Base-by-base conservation (phyloP, 1,140 invertebrate species). In the Penaeus vannamei region DNA sequence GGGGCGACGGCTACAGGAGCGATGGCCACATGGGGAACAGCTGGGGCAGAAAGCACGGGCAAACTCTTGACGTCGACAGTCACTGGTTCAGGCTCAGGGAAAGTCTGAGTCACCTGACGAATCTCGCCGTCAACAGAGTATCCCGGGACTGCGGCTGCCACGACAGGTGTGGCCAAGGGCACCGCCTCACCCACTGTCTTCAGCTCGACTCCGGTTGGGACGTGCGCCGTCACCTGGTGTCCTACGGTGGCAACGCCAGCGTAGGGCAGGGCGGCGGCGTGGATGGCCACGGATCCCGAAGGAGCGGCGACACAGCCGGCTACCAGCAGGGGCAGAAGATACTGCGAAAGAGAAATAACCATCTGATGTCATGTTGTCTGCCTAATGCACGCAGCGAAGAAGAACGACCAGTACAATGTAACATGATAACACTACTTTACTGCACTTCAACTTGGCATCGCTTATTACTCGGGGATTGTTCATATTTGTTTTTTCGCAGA, bases 51-150 rank as follows among this genome's bases (percentile, higher is more conserved):
- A 32, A 86, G 60, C 36, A 87, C 61, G 46, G 86, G 86, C 26
- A 87, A 62, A 17, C 14, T 59, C 29, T 82, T 82, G 22, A 82
- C 86, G 29, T 88, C 77, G 20, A 84, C 62, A 0, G 20, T 59
- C 2, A 77, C 86, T 23, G 61, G 14, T 36, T 22, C 29, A 14
- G 86, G 86, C 26, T 84, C 14, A 1, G 66, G 26, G 53, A 84
- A 42, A 32, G 64, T 77, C 17, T 89, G 64, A 22, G 81, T 84
- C 36, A 89, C 59, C 23, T 89, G 87, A 22, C 59, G 81, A 26
- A 89, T 19, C n/a, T 84, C 81, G 2, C 87, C 87, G n/a, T 89
- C 36, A 10, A 89, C 87, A n/a, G 36, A 23, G 87, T 89, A 89
- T 29, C 87, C 87, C 4, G 87, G 87, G 26, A 84, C 87, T 20